Evolutionary conservation across 2,888 invertebrate genomes (phyloP), one percentile per base, ranked within the genome.

Genomic region (Phoenoteleia sp.): DNA sequence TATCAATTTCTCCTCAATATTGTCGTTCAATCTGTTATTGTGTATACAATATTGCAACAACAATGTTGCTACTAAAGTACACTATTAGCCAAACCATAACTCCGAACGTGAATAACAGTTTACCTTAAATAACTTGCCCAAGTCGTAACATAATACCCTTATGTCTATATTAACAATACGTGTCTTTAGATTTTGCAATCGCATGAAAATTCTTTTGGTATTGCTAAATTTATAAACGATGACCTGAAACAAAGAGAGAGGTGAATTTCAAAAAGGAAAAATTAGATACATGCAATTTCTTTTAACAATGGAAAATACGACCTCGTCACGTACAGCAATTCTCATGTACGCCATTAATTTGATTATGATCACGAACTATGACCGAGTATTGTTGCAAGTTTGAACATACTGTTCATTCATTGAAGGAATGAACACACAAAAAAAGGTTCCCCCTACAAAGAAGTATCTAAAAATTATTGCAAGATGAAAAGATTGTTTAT

Each of bases 281-380:
- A 66, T 60, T 39, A 47, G 72, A 74, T 67, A 67, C 60, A 52
- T 60, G 66, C 81, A 60, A 67, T 74, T n/a, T n/a, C 66, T 52
- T 49, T 66, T 74, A 81, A 81, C 81, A 81, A 81, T 81, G 67
- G 81, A 81, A 81, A 81, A 81, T 74, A 81, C 74, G 74, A 52
- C 81, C 81, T 81, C 81, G 81, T 74, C 81, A 81, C 72, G 74
- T 81, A 67, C 67, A 74, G 33, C 74, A 74, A 42, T 74, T 81
- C 81, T 60, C 81, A 74, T 81, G 81, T 81, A 58, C 60, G 74
- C 52, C 47, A 81, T 81, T 81, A 81, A 74, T 74, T 81, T 81
- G 64, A 81, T 81, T 81, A 74, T 74, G 81, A 81, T 81, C 81
- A 74, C 81, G 81, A 81, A 81, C 81, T 74, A 74, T 81, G 81